A percentile compares a stretch with the other conserved stretches of the same genome.
Evolutionary conservation across 2,888 invertebrate species (phyloP).

Genomic region (Notodonta dromedarius): DNA sequence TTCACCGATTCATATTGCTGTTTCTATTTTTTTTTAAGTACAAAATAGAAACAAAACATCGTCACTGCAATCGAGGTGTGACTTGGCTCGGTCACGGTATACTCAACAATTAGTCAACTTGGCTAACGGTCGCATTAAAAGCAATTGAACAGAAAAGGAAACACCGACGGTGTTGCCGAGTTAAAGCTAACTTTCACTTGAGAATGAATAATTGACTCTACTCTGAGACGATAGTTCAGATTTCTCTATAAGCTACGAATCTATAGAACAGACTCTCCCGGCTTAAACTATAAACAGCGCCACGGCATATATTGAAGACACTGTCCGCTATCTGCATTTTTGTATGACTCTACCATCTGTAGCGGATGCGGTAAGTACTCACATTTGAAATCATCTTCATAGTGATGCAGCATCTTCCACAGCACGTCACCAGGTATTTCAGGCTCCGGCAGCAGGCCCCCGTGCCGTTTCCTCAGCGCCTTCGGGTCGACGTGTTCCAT

Average conservation of each 20-base stretch:
- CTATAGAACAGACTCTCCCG: no score
- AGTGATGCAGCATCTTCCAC: slow-evolving; percentile 86
- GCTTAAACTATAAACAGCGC: no score
- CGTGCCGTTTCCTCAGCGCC: slow-evolving; percentile 86
- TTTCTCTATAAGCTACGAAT: not conserved
- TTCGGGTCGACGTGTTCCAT: slow-evolving; percentile 83
- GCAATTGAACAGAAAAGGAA: not conserved
- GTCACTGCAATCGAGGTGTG: no score
- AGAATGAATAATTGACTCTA: not conserved
- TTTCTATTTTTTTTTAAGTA: no score
- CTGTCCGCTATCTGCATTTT: no score
- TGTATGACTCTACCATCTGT: no score
- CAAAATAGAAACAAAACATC: no score
- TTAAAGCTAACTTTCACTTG: not conserved
- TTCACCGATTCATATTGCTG: no score
- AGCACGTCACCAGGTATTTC: slow-evolving; percentile 86
- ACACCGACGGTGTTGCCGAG: not conserved
- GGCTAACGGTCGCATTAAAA: not conserved
- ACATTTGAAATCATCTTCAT: slow-evolving; percentile 88
- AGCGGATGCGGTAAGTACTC: slow-evolving; percentile 47
- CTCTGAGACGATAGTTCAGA: not conserved
- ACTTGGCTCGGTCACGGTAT: not conserved
- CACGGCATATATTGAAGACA: no score
- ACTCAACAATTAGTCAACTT: slow-evolving; percentile 2
- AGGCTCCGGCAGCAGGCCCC: slow-evolving; percentile 87